These are phyloP conservation scores for Teleogryllus oceanicus DNA, from an alignment of 2,888 invertebrate genomes.

Conservation along the genomic window DNA sequence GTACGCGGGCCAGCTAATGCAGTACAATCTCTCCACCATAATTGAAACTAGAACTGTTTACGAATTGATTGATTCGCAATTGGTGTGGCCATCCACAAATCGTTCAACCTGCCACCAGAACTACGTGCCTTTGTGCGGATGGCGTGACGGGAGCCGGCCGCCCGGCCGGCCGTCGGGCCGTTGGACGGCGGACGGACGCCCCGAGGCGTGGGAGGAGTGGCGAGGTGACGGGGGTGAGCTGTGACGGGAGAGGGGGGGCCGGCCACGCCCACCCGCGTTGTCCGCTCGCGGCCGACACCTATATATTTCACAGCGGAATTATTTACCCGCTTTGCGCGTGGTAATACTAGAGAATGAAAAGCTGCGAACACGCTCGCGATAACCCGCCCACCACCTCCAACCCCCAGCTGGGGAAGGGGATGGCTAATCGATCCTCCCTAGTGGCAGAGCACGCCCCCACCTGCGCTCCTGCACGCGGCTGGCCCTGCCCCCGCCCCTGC, in stretches of 20 bases:
- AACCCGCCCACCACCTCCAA: neutral
- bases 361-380: neutral
- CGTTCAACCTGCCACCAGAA: conserved; percentile 23
- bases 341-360: conserved; percentile 10
- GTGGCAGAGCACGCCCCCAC: too few species aligned
- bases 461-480: too few species aligned
- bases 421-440: neutral
- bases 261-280: too few species aligned
- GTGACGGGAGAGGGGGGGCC: too few species aligned
- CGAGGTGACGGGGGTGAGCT: too few species aligned
- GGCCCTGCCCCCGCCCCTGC: too few species aligned
- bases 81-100: conserved; percentile 27
- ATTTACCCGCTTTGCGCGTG: neutral
- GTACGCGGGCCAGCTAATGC: conserved; percentile 3
- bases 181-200: too few species aligned
- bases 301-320: neutral
- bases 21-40: conserved; percentile 18
- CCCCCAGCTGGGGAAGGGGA: neutral
- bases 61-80: conserved; percentile 23
- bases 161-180: too few species aligned
- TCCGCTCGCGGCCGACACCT: too few species aligned
- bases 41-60: conserved; percentile 28
- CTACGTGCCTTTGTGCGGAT: neutral
- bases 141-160: neutral
- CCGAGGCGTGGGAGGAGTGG: too few species aligned